Percentiles rank a stretch among this genome's conserved stretches.
Conservation (phyloP, 2,888 invertebrate species). For the Leptopilina syphax region DNA sequence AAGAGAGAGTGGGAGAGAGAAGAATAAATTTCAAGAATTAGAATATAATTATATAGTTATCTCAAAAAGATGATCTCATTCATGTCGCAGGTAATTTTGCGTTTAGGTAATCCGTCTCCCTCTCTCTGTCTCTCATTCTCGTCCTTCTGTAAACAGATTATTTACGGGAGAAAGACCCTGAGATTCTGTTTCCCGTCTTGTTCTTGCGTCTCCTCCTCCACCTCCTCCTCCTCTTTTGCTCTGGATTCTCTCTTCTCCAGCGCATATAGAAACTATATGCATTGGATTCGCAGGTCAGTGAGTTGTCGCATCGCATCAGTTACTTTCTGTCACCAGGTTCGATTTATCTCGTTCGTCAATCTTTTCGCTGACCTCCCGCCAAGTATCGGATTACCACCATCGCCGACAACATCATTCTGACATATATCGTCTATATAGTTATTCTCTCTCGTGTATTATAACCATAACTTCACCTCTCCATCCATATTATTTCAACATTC, state of each 20-base stretch:
- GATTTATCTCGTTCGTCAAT: conserved; percentile 76
- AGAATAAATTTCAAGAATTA: no score
- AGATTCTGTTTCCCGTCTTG: conserved; percentile 8
- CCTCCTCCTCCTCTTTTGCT: conserved; percentile 33
- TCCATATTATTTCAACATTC: conserved; percentile 44
- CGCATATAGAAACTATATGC: conserved; percentile 66
- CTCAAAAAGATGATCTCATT: conserved; percentile 3
- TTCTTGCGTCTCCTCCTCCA: conserved; percentile 2
- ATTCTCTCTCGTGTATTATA: neutral
- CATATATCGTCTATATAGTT: conserved; percentile 39
- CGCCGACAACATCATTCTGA: conserved; percentile 54
- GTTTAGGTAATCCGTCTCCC: neutral
- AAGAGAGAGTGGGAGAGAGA: no score
- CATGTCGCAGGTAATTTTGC: conserved; percentile 9
- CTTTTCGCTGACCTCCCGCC: conserved; percentile 73
- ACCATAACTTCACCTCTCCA: conserved; percentile 19
- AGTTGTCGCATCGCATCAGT: conserved; percentile 73
- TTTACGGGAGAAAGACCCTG: conserved; percentile 19
- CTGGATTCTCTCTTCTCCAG: conserved; percentile 45
- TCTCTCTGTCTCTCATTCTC: no score
- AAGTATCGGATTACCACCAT: conserved; percentile 72
- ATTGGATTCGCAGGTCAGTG: conserved; percentile 77
- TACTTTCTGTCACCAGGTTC: conserved; percentile 69
- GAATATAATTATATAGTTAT: no score
- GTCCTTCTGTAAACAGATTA: conserved; percentile 26